Conservation (phyloP, 2,113 vertebrate species). For the Microtus richardsoni region DNA sequence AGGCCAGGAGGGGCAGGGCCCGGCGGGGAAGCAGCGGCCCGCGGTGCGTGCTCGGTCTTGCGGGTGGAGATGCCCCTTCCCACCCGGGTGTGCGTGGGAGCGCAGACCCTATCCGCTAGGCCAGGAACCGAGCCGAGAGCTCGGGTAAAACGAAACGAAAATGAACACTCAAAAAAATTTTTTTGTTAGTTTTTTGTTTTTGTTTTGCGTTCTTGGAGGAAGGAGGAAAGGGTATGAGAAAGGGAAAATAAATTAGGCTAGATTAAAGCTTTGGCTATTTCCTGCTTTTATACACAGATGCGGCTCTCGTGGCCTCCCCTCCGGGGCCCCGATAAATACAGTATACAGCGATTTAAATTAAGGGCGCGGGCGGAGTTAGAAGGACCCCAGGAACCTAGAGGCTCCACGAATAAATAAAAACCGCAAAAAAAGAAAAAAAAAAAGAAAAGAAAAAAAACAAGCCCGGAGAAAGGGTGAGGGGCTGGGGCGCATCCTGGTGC, state of each 20-base stretch:
- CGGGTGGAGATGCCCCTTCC: conserved; percentile 50
- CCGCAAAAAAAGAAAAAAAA: conserved; percentile 79
- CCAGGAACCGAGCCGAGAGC: conserved; percentile 64
- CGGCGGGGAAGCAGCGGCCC: conserved; percentile 44
- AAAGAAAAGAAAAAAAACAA: conserved; percentile 72
- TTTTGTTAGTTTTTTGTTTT: conserved; percentile 73
- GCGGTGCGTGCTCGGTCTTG: conserved; percentile 24
- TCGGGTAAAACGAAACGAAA: conserved; percentile 82
- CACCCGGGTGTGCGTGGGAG: conserved; percentile 47
- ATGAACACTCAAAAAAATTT: conserved; percentile 68
- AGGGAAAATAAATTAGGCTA: conserved; percentile 85
- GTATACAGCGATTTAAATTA: conserved; percentile 86
- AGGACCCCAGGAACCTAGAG: conserved; percentile 75
- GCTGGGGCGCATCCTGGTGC: conserved; percentile 57
- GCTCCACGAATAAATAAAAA: conserved; percentile 84
- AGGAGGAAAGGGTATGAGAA: conserved; percentile 5
- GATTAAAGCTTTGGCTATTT: conserved; percentile 90
- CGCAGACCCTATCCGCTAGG: conserved; percentile 70
- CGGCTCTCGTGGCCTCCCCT: conserved; percentile 83
- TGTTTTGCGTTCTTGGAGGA: conserved; percentile 59
- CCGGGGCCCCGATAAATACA: conserved; percentile 86
- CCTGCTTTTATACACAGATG: conserved; percentile 85
- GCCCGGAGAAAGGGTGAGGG: conserved; percentile 64
- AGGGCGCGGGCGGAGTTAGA: conserved; percentile 83
- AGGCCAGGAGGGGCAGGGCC: conserved; percentile 65